phyloP scores from a whole-genome alignment of 2,888 invertebrate species.

The Nesidiocoris tenuis region DNA sequence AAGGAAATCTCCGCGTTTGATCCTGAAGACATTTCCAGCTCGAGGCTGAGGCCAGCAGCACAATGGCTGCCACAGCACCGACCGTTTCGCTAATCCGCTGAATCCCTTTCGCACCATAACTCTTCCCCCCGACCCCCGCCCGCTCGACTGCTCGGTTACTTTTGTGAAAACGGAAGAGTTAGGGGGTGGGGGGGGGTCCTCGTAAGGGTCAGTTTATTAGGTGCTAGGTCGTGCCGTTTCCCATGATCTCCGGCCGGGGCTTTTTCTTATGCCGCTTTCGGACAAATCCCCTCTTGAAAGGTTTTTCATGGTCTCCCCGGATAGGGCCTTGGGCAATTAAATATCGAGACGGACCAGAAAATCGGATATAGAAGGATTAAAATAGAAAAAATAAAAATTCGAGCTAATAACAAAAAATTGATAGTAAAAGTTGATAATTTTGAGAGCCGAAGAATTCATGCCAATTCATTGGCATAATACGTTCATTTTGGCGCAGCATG shows the following conservation, averaged over 20 bases:
- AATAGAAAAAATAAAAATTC: too few relatives aligned
- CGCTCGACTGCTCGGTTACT: background rate
- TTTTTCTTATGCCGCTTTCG: background rate
- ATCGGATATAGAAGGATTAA: too few relatives aligned
- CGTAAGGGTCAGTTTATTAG: conserved; percentile 6
- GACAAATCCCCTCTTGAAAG: conserved; percentile 3
- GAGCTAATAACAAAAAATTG: too few relatives aligned
- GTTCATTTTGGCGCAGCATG: too few relatives aligned
- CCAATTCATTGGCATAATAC: too few relatives aligned
- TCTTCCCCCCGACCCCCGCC: background rate
- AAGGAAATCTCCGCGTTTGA: background rate
- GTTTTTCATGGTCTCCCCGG: too few relatives aligned
- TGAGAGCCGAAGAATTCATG: too few relatives aligned
- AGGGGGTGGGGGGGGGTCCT: background rate
- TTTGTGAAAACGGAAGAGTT: background rate
- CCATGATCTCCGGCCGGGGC: too few relatives aligned
- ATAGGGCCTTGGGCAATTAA: too few relatives aligned
- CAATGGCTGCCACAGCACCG: background rate
- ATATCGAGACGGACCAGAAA: too few relatives aligned
- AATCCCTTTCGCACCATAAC: conserved; percentile 2
- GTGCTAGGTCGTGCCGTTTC: background rate
- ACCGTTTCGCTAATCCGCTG: background rate
- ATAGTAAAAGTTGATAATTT: too few relatives aligned
- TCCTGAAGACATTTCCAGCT: background rate
- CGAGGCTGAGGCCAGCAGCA: background rate